phyloP scores from a whole-genome alignment of 1,140 invertebrate genomes.

The Chlorops oryzae region DNA sequence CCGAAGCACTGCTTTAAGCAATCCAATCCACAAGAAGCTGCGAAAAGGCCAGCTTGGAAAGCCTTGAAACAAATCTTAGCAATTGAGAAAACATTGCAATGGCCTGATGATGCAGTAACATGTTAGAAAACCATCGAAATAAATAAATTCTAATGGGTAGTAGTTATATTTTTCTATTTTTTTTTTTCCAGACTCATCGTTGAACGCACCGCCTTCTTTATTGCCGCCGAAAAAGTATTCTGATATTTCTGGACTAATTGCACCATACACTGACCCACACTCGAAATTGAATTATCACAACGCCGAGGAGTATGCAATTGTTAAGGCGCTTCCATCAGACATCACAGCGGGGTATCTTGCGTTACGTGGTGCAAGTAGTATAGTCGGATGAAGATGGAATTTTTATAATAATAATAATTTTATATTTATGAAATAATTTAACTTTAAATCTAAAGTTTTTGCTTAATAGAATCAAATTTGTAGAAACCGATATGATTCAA shows the following conservation, averaged over 20 bases:
- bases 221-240: constrained; percentile 90
- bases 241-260: constrained; percentile 80
- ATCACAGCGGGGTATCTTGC: constrained; percentile 83
- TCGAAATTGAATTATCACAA: constrained; percentile 80
- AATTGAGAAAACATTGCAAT: constrained; percentile 63
- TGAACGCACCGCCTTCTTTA: constrained; percentile 86
- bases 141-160: not conserved
- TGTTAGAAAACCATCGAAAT: constrained; percentile 52
- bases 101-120: constrained; percentile 61
- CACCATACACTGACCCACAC: constrained; percentile 84
- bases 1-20: constrained; percentile 7
- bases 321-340: constrained; percentile 80
- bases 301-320: constrained; percentile 77
- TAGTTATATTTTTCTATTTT: not conserved
- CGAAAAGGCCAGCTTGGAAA: constrained; percentile 69
- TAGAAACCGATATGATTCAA: not conserved
- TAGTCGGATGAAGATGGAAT: constrained; percentile 54
- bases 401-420: not conserved
- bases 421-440: not conserved
- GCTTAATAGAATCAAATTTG: not conserved
- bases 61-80: constrained; percentile 73
- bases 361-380: constrained; percentile 75
- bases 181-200: constrained; percentile 61
- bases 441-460: not conserved
- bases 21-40: constrained; percentile 34